Percentiles rank a stretch among this genome's conserved stretches.
These are phyloP conservation scores for Chinchilla lanigera DNA, from an alignment of 2,113 vertebrate genomes.

Conservation along the genomic window DNA sequence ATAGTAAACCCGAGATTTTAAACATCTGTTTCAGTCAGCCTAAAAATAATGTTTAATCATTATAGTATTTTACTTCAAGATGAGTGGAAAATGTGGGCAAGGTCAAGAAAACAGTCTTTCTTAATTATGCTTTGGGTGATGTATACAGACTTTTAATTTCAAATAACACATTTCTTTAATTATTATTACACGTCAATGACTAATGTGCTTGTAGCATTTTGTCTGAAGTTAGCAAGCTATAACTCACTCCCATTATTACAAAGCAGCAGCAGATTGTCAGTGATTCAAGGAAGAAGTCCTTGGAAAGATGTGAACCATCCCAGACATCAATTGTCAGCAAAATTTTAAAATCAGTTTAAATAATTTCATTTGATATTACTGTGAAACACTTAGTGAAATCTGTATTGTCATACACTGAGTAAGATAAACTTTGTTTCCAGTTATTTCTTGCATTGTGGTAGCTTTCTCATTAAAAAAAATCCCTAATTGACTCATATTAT, in stretches of 20 bases:
- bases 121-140: background rate
- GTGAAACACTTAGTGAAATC: background rate
- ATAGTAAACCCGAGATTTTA: slow-evolving; percentile 1
- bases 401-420: background rate
- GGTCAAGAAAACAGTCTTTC: background rate
- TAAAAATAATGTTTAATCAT: background rate
- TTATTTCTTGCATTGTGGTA: background rate
- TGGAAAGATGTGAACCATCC: background rate
- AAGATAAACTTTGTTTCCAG: background rate
- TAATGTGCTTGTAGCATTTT: background rate
- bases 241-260: background rate
- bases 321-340: background rate
- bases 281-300: background rate
- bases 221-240: background rate
- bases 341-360: background rate
- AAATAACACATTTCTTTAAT: background rate
- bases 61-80: background rate
- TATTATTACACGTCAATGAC: background rate
- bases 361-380: background rate
- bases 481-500: background rate
- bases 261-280: background rate
- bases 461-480: background rate
- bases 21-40: background rate
- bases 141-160: background rate
- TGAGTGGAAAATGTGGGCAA: background rate